Conservation (phyloP, 2,888 invertebrate genomes). For the Allacma fusca region DNA sequence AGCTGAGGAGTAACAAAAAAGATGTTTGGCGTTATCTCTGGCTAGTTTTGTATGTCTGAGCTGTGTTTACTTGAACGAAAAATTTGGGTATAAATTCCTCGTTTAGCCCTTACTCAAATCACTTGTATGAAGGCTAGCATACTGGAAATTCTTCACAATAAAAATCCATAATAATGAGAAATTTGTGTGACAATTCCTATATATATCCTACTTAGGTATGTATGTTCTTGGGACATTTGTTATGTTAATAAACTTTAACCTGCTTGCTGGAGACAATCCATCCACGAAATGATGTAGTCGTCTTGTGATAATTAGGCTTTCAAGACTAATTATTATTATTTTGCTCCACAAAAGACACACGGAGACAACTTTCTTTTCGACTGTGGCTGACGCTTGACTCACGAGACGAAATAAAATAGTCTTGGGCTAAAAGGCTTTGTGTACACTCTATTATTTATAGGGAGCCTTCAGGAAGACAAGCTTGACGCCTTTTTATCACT, state of each 20-base stretch:
- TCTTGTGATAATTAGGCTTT: slow-evolving; percentile 4
- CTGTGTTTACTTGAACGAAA: neutral
- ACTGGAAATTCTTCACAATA: no score
- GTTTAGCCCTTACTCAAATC: neutral
- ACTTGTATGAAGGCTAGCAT: no score
- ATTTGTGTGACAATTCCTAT: no score
- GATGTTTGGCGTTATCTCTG: neutral
- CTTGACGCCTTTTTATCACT: slow-evolving; percentile 5
- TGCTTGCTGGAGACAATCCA: no score
- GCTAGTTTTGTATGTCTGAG: neutral
- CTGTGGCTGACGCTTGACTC: neutral
- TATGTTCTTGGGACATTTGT: no score
- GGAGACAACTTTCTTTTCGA: neutral
- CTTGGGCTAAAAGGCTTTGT: neutral
- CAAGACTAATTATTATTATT: neutral
- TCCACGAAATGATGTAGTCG: neutral
- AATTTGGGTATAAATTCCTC: neutral
- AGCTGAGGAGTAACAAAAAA: neutral
- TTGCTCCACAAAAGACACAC: neutral
- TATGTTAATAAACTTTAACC: no score
- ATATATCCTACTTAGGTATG: no score
- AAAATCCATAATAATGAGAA: no score
- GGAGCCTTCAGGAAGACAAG: neutral
- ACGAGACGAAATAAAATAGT: neutral
- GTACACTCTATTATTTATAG: neutral